phyloP scores from a whole-genome alignment of 1,140 invertebrate genomes.

The Coelopa frigida region DNA sequence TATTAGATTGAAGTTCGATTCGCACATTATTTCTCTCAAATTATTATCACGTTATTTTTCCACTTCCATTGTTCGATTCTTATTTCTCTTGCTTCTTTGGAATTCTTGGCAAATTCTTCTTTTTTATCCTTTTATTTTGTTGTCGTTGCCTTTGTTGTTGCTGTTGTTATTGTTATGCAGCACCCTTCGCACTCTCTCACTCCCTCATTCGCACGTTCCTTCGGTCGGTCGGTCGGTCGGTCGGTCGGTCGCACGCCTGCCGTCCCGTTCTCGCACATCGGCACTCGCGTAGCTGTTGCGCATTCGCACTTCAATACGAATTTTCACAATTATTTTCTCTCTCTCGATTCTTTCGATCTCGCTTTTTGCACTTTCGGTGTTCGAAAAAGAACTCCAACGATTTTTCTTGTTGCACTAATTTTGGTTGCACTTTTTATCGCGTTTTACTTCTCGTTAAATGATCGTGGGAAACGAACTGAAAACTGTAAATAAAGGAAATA shows the following conservation, averaged over 20 bases:
- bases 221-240: background rate
- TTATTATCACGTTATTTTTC: background rate
- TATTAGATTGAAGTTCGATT: too few species aligned
- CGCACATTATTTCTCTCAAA: too few species aligned
- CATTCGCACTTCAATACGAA: conserved; percentile 4
- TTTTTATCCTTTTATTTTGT: background rate
- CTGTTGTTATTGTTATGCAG: conserved; percentile 7
- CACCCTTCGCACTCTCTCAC: conserved; percentile 1
- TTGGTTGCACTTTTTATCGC: too few species aligned
- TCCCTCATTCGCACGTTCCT: background rate
- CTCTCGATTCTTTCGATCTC: too few species aligned
- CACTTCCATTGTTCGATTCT: background rate
- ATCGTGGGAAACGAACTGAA: too few species aligned
- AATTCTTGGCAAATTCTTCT: conserved; percentile 2
- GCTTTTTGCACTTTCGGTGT: too few species aligned
- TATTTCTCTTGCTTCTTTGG: background rate
- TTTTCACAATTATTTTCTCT: too few species aligned
- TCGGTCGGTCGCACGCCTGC: background rate
- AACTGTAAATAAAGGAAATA: too few species aligned
- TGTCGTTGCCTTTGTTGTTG: conserved; percentile 7
- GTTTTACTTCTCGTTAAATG: too few species aligned
- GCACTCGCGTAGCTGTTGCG: background rate
- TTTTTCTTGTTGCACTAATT: too few species aligned
- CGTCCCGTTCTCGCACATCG: conserved; percentile 6
- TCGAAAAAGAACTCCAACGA: too few species aligned